These are phyloP conservation scores for Apogon talboti DNA, from an alignment of 2,797 vertebrate species.

Conservation along the genomic window DNA sequence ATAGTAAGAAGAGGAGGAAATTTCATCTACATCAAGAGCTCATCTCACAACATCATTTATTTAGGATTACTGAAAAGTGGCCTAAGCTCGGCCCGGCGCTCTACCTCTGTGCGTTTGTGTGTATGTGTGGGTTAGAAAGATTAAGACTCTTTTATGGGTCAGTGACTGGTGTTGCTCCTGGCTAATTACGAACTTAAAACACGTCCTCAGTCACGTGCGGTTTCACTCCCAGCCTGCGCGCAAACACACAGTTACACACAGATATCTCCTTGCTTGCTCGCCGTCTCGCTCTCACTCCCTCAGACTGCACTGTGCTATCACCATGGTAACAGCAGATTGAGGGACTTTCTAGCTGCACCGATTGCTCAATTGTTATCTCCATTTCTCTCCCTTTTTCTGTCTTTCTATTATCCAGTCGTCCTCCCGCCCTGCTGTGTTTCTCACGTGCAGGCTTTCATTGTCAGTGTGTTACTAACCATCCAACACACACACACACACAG, in stretches of 20 bases:
- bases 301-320: conserved; percentile 66
- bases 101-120: conserved; percentile 29
- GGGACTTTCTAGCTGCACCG: conserved; percentile 63
- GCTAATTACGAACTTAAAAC: conserved; percentile 72
- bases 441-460: conserved; percentile 41
- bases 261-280: conserved; percentile 23
- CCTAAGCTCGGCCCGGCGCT: conserved; percentile 47
- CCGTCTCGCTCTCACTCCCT: conserved; percentile 38
- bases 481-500: neutral
- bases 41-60: conserved; percentile 69
- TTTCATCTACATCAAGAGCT: conserved; percentile 33
- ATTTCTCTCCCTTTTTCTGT: conserved; percentile 46
- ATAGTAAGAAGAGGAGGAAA: too few relatives aligned
- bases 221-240: conserved; percentile 38
- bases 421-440: conserved; percentile 45
- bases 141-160: conserved; percentile 73
- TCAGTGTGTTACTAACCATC: conserved; percentile 29
- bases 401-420: conserved; percentile 52
- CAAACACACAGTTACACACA: conserved; percentile 33
- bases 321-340: conserved; percentile 81
- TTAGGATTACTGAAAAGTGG: conserved; percentile 76
- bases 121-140: conserved; percentile 53
- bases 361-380: conserved; percentile 73
- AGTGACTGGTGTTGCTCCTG: conserved; percentile 57
- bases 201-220: conserved; percentile 41